Evolutionary conservation across 2,797 vertebrate species (phyloP).

Genomic region (Aselliscus stoliczkanus): DNA sequence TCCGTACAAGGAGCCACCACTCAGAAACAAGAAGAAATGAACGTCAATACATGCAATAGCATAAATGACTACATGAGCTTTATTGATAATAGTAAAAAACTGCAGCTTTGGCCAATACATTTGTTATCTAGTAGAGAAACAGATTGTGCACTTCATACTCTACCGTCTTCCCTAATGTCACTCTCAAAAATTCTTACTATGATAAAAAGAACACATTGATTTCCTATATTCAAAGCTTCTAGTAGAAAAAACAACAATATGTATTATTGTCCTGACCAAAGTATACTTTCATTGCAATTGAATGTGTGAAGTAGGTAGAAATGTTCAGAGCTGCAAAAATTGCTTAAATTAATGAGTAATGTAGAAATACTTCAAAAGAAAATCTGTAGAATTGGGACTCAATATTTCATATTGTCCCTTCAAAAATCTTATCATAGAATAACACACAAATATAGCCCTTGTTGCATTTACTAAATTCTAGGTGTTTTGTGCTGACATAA

Average conservation of each 20-base stretch:
- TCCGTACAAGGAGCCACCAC: background rate
- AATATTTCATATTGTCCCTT: slow-evolving; percentile 61
- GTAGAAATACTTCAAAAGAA: slow-evolving; percentile 57
- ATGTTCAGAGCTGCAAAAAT: slow-evolving; percentile 55
- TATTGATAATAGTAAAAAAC: background rate
- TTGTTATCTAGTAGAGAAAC: background rate
- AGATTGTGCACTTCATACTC: background rate
- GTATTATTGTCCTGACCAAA: background rate
- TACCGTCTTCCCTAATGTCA: background rate
- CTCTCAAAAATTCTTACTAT: background rate
- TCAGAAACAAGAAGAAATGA: background rate
- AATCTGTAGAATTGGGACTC: slow-evolving; percentile 64
- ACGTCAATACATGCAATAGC: background rate
- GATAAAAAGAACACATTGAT: background rate
- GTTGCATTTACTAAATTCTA: background rate
- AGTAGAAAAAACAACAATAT: background rate
- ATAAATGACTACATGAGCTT: background rate
- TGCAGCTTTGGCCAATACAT: background rate
- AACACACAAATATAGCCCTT: slow-evolving; percentile 7
- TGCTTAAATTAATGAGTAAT: slow-evolving; percentile 68
- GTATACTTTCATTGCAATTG: background rate
- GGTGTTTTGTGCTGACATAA: background rate
- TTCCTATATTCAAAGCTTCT: background rate
- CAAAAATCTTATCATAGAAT: slow-evolving; percentile 50
- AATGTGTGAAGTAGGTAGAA: slow-evolving; percentile 32